Evolutionary conservation across 2,888 invertebrate genomes (phyloP).

Genomic region (Ophioninae sp.): DNA sequence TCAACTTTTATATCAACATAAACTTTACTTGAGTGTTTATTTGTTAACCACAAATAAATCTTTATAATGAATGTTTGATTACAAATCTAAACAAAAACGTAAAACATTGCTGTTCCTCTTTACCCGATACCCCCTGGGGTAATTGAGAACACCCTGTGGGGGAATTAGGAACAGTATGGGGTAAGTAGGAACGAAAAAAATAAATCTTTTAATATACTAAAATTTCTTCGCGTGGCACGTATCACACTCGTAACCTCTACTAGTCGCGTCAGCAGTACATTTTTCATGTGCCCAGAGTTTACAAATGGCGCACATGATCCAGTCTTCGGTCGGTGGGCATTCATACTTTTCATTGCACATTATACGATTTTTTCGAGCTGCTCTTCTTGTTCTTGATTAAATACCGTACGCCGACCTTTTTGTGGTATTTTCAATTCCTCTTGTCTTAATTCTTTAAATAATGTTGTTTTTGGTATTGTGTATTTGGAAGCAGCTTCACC

Average conservation of each 20-base stretch:
- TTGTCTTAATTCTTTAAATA: constrained; percentile 19
- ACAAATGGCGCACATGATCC: no score
- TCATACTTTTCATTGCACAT: no score
- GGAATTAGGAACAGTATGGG: constrained; percentile 49
- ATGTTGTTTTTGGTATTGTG: constrained; percentile 21
- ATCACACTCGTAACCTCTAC: not conserved
- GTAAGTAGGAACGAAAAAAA: constrained; percentile 34
- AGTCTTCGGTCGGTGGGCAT: no score
- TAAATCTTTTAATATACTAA: constrained; percentile 27
- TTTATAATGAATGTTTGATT: not conserved
- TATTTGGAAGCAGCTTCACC: not conserved
- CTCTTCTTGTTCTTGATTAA: constrained; percentile 36
- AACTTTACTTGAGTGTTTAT: no score
- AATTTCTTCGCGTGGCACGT: constrained; percentile 28
- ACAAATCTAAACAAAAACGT: constrained; percentile 26
- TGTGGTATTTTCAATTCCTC: not conserved
- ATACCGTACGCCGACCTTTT: constrained; percentile 10
- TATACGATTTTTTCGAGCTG: constrained; percentile 20
- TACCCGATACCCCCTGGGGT: constrained; percentile 53
- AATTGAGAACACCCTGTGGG: constrained; percentile 44
- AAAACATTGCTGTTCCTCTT: constrained; percentile 45
- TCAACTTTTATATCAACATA: no score
- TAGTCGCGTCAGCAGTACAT: no score
- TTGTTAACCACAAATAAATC: no score
- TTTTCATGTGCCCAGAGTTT: no score